These are phyloP conservation scores for Rhombomys opimus DNA, from an alignment of 2,113 vertebrate genomes.

Conservation along the genomic window DNA sequence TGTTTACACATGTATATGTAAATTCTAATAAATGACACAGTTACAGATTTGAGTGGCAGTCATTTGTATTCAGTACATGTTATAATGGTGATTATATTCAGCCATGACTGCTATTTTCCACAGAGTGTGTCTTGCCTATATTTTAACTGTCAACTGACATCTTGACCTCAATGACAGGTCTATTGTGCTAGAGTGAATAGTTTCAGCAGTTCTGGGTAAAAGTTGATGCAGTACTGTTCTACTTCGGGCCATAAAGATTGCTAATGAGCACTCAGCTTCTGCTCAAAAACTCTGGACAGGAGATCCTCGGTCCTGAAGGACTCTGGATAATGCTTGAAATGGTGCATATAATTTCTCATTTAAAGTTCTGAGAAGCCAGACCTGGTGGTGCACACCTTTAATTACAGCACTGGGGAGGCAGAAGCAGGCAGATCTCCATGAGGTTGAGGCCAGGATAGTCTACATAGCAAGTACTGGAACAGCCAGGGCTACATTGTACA, in stretches of 20 bases:
- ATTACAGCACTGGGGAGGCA: not conserved
- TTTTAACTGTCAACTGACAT: not conserved
- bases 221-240: rapidly evolving
- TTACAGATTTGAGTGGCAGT: not conserved
- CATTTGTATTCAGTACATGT: not conserved
- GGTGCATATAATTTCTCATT: not conserved
- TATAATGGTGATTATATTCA: not conserved
- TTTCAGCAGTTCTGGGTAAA: not conserved
- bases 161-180: not conserved
- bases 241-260: rapidly evolving
- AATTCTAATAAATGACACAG: not conserved
- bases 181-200: not conserved
- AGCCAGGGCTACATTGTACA: not conserved
- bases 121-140: not conserved
- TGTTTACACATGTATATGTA: not conserved
- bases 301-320: not conserved
- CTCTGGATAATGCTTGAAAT: not conserved
- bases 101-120: not conserved
- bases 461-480: not conserved
- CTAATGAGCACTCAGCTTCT: no score
- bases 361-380: not conserved
- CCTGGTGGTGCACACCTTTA: not conserved
- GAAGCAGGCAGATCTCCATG: not conserved
- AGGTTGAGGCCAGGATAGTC: not conserved
- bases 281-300: not conserved